Conservation (phyloP, 1,140 invertebrate species). For the Hyposmocoma kahamanoa region DNA sequence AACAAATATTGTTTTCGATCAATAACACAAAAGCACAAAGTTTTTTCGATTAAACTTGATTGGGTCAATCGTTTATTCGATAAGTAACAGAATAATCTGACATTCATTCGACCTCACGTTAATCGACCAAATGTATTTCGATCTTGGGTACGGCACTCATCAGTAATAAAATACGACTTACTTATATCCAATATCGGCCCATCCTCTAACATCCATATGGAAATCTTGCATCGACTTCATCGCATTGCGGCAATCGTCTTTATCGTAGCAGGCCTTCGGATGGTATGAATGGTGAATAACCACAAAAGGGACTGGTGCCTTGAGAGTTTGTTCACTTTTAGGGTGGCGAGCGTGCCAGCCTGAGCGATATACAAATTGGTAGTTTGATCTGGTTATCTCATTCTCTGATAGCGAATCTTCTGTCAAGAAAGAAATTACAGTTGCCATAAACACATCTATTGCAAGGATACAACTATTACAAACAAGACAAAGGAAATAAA, state of each 20-base stretch:
- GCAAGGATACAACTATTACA: too few species aligned
- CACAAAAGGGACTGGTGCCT: constrained; percentile 80
- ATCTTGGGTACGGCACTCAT: too few species aligned
- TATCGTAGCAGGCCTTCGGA: constrained; percentile 75
- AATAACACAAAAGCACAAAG: too few species aligned
- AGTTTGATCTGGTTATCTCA: constrained; percentile 42
- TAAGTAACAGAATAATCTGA: too few species aligned
- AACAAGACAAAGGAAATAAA: too few species aligned
- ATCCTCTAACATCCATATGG: constrained; percentile 75
- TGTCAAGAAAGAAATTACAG: constrained; percentile 6
- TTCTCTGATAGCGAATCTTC: constrained; percentile 29
- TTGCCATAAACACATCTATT: too few species aligned
- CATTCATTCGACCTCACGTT: too few species aligned
- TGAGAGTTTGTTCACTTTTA: constrained; percentile 56
- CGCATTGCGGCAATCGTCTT: constrained; percentile 65
- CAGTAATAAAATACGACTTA: too few species aligned
- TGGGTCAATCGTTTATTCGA: too few species aligned
- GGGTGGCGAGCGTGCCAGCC: constrained; percentile 79
- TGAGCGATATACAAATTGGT: constrained; percentile 71
- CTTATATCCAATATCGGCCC: constrained; percentile 83
- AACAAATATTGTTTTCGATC: too few species aligned
- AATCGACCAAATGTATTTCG: too few species aligned
- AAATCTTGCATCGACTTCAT: constrained; percentile 76
- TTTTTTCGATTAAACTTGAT: too few species aligned
- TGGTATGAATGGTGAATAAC: constrained; percentile 85